Base-by-base conservation (phyloP, 30 jellyfish, hydroid and myxozoan genomes). In the Aurelia aurita complex sp. Pacific region DNA sequence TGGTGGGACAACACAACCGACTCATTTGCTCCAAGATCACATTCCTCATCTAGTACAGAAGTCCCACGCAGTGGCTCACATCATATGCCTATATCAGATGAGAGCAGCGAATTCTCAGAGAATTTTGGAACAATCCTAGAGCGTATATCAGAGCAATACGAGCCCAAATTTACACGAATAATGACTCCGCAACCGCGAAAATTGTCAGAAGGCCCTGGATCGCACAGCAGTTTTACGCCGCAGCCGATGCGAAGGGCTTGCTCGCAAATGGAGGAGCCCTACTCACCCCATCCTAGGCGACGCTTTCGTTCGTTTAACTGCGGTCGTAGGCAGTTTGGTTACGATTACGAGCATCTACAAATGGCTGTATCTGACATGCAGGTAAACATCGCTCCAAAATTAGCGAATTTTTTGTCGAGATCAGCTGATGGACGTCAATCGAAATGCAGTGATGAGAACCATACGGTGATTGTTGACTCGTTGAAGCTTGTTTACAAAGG, bases 1-100 rank as follows among this genome's bases (percentile, higher is more conserved):
- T 87, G 96, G 96, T 87, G 96, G 96, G 96, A 87, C 74, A 78
- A 64, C 36, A 87, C 96, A 60, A 87, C 96, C 6, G 96, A 87
- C 68, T 62, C 85, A n/a, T 87, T 77, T 54, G 91, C 96, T 4
- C 86, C 91, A 17, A 76, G 83, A 70, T 75, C 88, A 9, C 81
- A 66, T 43, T 79, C 89, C 33, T 87, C 96, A 5, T 87, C 96
- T 40, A 87, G 96, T 79, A 90, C 79, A 10, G 87, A 68, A 29
- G 64, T 77, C 59, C 91, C 96, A 6, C 76, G 14, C 38, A 72
- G 96, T 53, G 86, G 82, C 73, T 75, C 87, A 12, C 85, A 79
- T 9, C 83, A 50, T 2, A 18, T 38, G 10, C 76, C 73, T 0
- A 62, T 67, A 64, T 79, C 88, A 14, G 96, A 87, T 51, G 83